Conservation (phyloP, 1,140 invertebrate genomes). For the Samia ricini region DNA sequence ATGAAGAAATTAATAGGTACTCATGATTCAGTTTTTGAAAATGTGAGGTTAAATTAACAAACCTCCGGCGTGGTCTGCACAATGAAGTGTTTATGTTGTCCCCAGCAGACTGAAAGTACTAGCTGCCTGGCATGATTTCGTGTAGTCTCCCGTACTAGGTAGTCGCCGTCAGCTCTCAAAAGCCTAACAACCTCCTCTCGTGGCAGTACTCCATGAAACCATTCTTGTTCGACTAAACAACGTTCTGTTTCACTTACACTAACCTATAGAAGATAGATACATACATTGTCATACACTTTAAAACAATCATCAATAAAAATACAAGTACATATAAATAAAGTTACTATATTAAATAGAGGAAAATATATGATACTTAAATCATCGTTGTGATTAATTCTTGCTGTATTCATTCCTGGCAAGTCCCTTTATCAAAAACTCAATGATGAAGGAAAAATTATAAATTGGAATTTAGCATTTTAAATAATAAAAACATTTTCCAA, state of each 20-base stretch:
- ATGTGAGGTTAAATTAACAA: slow-evolving; percentile 12
- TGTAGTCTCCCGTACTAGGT: slow-evolving; percentile 96
- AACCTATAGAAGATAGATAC: slow-evolving; percentile 37
- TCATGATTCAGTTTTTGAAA: no score
- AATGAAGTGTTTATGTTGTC: slow-evolving; percentile 97
- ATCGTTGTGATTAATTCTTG: no score
- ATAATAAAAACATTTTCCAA: no score
- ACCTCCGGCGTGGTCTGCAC: slow-evolving; percentile 96
- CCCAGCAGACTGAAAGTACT: slow-evolving; percentile 97
- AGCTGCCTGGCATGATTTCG: slow-evolving; percentile 95
- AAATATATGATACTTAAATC: no score
- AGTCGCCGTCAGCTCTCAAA: slow-evolving; percentile 93
- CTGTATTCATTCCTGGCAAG: no score
- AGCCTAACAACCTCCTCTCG: slow-evolving; percentile 96
- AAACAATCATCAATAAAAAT: background rate
- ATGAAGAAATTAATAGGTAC: no score
- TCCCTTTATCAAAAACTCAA: background rate
- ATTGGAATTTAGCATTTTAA: no score
- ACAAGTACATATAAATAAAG: background rate
- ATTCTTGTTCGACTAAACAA: slow-evolving; percentile 92
- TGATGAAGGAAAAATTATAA: no score
- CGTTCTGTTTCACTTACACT: slow-evolving; percentile 69
- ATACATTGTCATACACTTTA: background rate
- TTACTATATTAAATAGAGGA: no score
- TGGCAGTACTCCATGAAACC: slow-evolving; percentile 98